Conservation (phyloP, 2,888 invertebrate genomes). For the Caenorhabditis imperialis region DNA sequence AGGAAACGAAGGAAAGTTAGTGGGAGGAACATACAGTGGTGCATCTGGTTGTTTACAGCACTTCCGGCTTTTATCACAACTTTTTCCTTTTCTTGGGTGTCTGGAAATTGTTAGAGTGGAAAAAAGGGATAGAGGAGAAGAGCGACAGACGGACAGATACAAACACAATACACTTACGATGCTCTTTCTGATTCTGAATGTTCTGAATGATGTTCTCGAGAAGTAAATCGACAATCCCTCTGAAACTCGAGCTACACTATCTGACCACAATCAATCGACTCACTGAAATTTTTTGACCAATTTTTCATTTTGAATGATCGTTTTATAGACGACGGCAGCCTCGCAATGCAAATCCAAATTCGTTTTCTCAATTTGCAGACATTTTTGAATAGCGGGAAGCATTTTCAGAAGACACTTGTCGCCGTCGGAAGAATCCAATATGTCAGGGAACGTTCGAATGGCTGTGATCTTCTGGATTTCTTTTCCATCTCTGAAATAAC, state of each 20-base stretch:
- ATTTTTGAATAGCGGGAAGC: constrained; percentile 65
- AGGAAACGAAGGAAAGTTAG: constrained; percentile 5
- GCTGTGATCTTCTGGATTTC: constrained; percentile 70
- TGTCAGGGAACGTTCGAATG: constrained; percentile 67
- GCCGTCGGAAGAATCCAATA: constrained; percentile 66
- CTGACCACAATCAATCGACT: too few species aligned
- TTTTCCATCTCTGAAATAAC: constrained; percentile 65
- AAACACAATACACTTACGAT: constrained; percentile 73
- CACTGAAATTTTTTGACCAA: constrained; percentile 62
- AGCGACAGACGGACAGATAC: background rate
- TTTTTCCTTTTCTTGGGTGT: constrained; percentile 50
- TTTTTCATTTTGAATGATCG: constrained; percentile 67
- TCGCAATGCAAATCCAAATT: constrained; percentile 75
- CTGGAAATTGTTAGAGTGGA: constrained; percentile 50
- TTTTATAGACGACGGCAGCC: constrained; percentile 73
- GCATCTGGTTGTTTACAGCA: constrained; percentile 49
- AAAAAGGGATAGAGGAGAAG: constrained; percentile 8
- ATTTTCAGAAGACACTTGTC: constrained; percentile 66
- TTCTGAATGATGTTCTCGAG: constrained; percentile 70
- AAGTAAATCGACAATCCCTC: constrained; percentile 65
- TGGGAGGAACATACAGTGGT: constrained; percentile 42
- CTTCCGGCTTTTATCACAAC: constrained; percentile 48
- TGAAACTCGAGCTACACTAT: too few species aligned
- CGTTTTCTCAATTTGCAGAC: constrained; percentile 62
- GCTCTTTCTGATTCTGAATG: constrained; percentile 70